Base-by-base conservation (phyloP, 2,888 invertebrate genomes). In the Copidosoma aretas region DNA sequence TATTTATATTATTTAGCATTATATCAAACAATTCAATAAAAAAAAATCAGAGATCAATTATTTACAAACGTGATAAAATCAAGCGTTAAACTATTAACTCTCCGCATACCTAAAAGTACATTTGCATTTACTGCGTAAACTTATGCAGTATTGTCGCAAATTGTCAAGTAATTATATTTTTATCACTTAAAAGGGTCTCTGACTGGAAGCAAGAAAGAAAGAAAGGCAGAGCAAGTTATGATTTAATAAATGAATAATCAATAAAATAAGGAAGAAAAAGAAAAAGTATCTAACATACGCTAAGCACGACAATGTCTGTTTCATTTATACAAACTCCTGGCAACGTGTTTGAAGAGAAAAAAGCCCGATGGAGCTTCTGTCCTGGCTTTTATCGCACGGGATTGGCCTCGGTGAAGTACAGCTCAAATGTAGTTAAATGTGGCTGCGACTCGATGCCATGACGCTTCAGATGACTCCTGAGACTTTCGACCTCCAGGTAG, bases 331-430 rank as follows among this genome's bases (percentile, higher is more conserved):
- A 24, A n/a, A 43, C 32, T 43, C 22, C 19, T 43, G 14, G 19
- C 39, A 21, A n/a, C 17, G 19, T 17, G 46, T 10, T 49, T 10
- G 39, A 54, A 43, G 46, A 60, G 56, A 60, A 53, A 53, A 65
- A 67, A 57, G 19, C 10, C 41, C 39, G 12, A 25, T 8, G 32
- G 10, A 25, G 25, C 2, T 39, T 19, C 49, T 19, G 3, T 12
- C 1, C 51, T 14, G 39, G 25, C 53, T 22, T 39, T 71, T 83
- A 83, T 82, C 79, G 80, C 67, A 78, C 78, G 46, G 80, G 75
- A 71, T 83, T 81, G 53, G 79, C 79, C 70, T 81, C 80, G 41
- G 83, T 83, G 63, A 83, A 76, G 64, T 80, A 74, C 67, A 79
- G 77, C 71, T 80, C 80, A 68, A 84, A 74, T 61, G 76, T 75